Evolutionary conservation across 1,140 invertebrate species (phyloP).

Genomic region (Leptopilina clavipes): DNA sequence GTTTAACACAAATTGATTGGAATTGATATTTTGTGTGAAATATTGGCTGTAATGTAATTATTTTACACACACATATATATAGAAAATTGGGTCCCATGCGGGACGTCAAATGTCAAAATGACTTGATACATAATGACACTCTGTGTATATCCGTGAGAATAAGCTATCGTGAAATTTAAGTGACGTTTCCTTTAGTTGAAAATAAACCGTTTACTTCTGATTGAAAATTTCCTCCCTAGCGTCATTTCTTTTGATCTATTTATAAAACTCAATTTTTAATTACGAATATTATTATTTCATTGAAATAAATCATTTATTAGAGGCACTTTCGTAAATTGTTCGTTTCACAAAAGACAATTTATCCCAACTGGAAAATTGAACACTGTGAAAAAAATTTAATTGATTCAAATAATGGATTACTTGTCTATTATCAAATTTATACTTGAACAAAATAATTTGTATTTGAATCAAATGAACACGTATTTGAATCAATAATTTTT

Average conservation of each 20-base stretch:
- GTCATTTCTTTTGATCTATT: slow-evolving; percentile 24
- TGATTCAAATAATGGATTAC: too few species aligned
- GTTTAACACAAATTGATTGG: neutral
- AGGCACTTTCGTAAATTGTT: too few species aligned
- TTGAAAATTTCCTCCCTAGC: slow-evolving; percentile 19
- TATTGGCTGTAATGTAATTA: neutral
- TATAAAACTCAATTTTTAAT: neutral
- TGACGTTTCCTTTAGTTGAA: slow-evolving; percentile 21
- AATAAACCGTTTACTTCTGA: slow-evolving; percentile 30
- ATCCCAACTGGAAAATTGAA: too few species aligned
- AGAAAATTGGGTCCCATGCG: slow-evolving; percentile 23
- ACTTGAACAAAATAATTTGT: too few species aligned
- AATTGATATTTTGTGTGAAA: neutral
- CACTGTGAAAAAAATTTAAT: too few species aligned
- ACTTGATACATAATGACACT: neutral
- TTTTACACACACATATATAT: neutral
- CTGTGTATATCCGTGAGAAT: slow-evolving; percentile 1
- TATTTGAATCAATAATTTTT: too few species aligned
- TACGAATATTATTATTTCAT: neutral
- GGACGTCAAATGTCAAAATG: slow-evolving; percentile 28
- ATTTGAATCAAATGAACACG: too few species aligned
- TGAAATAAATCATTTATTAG: too few species aligned
- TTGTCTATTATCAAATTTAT: too few species aligned
- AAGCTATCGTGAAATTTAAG: slow-evolving; percentile 31
- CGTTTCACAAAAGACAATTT: too few species aligned